Base-by-base conservation (phyloP, 2,888 invertebrate genomes). In the Limenitis camilla region DNA sequence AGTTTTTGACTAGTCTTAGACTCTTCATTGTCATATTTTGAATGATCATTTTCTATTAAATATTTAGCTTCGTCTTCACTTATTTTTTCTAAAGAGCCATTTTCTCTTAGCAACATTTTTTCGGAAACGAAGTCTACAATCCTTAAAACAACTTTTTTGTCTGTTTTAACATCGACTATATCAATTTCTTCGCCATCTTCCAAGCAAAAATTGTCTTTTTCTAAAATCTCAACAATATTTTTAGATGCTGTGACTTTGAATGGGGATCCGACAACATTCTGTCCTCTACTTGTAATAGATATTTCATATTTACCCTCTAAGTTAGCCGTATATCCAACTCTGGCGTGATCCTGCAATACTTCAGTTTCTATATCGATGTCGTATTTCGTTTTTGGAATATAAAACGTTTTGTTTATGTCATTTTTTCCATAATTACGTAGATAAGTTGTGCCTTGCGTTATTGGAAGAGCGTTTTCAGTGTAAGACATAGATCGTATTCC, bases 261-360 rank as follows among this genome's bases (percentile, higher is more conserved):
- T 1, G 91, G 91, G 27, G 91, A 91, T n/a, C 91, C 91, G 32
- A 86, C 83, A 38, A 90, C 78, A 62, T 84, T 80, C 65, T 87
- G 86, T 1, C 90, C 89, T 67, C 88, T 82, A 49, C 87, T 89
- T 10, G 89, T 88, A 40, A 91, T 80, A 31, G 83, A 88, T 35
- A 91, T 78, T 71, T 90, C 88, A 64, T 91, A 89, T 65, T 85
- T 84, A 4, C 91, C 91, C 64, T 84, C 81, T 56, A 81, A 70
- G 40, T 73, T 79, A 1, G 90, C 89, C 2, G 74, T 71, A 56
- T 89, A 91, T 36, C 77, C 76, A 38, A 91, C 72, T 74, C 85
- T 90, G 0, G 81, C 80, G 60, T 89, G 81, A 57, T 89, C 89
- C 29, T 71, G 67, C 63, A 80, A 79, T 27, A 76, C 63, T 53